These are phyloP conservation scores for Zaprionus inermis DNA, from an alignment of 1,140 invertebrate genomes.

Conservation along the genomic window DNA sequence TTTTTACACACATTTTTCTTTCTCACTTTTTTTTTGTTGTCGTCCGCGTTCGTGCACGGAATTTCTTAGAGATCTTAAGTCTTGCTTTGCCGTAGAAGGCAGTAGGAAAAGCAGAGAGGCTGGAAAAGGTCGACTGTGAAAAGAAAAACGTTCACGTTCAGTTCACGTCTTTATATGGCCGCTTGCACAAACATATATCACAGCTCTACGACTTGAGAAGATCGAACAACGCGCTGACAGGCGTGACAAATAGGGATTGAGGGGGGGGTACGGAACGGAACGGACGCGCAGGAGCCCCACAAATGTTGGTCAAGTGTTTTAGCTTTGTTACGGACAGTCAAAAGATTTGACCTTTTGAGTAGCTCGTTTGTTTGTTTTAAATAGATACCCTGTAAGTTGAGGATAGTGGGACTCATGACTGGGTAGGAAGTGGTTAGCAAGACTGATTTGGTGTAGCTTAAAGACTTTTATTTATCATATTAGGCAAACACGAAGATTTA, in stretches of 20 bases:
- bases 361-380: constrained; percentile 6
- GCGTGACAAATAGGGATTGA: neutral
- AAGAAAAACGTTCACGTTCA: constrained; percentile 35
- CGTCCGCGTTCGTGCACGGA: constrained; percentile 27
- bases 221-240: constrained; percentile 4
- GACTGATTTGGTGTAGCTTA: too few species aligned
- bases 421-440: too few species aligned
- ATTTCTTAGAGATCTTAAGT: constrained; percentile 28
- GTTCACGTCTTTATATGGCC: constrained; percentile 7
- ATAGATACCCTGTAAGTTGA: constrained; percentile 17
- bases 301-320: constrained; percentile 40
- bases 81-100: neutral
- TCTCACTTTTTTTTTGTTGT: constrained; percentile 4
- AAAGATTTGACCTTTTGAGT: constrained; percentile 16
- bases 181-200: neutral
- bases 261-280: neutral
- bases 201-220: neutral
- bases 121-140: constrained; percentile 6
- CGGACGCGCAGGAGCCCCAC: neutral
- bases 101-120: neutral
- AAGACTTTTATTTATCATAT: too few species aligned
- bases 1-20: constrained; percentile 18
- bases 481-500: too few species aligned
- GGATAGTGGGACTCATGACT: neutral
- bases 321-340: constrained; percentile 9